phyloP scores from a whole-genome alignment of 2,797 vertebrate species.

The Scolopax bukidnonensis region DNA sequence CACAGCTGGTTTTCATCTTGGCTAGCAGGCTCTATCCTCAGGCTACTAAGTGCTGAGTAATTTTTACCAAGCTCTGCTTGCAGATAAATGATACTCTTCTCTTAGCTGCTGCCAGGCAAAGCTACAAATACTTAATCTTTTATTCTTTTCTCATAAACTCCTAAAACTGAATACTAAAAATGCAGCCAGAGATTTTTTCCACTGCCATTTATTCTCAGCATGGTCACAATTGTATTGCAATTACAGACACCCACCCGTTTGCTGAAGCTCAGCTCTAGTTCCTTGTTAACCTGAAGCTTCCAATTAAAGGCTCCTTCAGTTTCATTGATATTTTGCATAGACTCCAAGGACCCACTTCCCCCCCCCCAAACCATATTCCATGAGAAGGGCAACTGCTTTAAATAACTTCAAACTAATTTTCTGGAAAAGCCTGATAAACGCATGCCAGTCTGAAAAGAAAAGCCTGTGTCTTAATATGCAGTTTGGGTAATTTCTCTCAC shows the following conservation, averaged over 20 bases:
- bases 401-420: constrained; percentile 53
- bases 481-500: constrained; percentile 16
- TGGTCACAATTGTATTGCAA: constrained; percentile 25
- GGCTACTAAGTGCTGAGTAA: constrained; percentile 69
- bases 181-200: constrained; percentile 68
- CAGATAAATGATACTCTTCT: constrained; percentile 64
- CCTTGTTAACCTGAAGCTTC: constrained; percentile 60
- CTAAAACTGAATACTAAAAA: constrained; percentile 55
- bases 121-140: constrained; percentile 63
- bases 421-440: background rate
- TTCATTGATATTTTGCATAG: constrained; percentile 43
- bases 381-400: constrained; percentile 40
- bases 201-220: constrained; percentile 59
- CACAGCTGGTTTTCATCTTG: constrained; percentile 70
- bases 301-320: constrained; percentile 52
- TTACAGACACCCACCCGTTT: constrained; percentile 18
- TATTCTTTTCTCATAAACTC: constrained; percentile 68
- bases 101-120: constrained; percentile 65
- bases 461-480: background rate
- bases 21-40: constrained; percentile 61
- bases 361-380: background rate
- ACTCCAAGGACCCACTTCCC: constrained; percentile 18
- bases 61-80: constrained; percentile 61
- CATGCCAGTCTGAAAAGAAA: constrained; percentile 12
- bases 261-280: constrained; percentile 21